Evolutionary conservation across 2,797 vertebrate species (phyloP).

Genomic region (Mormyrops attenuatus): DNA sequence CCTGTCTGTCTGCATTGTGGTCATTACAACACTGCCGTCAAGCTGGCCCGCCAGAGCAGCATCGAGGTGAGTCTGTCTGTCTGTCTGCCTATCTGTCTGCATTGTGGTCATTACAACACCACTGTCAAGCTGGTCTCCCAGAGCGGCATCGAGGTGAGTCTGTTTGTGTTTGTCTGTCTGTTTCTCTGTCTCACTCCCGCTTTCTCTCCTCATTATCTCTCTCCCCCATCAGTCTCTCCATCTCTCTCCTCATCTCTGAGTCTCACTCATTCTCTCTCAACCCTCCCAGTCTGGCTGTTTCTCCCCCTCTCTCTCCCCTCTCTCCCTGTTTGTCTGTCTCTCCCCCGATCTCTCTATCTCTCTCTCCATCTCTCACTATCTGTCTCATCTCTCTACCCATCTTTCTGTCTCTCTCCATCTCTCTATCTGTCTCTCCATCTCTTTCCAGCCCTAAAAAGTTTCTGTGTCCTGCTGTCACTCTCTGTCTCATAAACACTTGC

Average conservation of each 20-base stretch:
- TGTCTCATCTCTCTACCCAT: neutral
- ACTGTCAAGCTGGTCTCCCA: too few relatives aligned
- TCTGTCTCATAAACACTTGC: neutral
- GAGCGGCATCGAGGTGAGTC: neutral
- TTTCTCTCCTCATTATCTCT: neutral
- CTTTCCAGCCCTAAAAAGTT: neutral
- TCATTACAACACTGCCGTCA: too few relatives aligned
- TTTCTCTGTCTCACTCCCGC: neutral
- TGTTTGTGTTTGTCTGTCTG: neutral
- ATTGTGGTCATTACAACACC: too few relatives aligned
- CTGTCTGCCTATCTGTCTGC: neutral
- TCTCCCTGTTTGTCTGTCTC: neutral
- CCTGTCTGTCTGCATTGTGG: neutral
- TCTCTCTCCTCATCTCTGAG: neutral
- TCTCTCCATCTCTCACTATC: neutral
- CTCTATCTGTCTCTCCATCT: neutral
- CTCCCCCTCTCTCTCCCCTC: neutral
- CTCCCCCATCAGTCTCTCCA: neutral
- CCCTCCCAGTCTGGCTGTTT: neutral
- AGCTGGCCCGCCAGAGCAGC: too few relatives aligned
- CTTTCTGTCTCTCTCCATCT: neutral
- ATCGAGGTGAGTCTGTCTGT: slow-evolving; percentile 56
- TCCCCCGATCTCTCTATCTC: neutral
- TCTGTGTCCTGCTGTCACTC: neutral
- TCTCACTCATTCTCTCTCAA: neutral